phyloP scores from a whole-genome alignment of 2,888 invertebrate genomes.

The Aricia artaxerxes region DNA sequence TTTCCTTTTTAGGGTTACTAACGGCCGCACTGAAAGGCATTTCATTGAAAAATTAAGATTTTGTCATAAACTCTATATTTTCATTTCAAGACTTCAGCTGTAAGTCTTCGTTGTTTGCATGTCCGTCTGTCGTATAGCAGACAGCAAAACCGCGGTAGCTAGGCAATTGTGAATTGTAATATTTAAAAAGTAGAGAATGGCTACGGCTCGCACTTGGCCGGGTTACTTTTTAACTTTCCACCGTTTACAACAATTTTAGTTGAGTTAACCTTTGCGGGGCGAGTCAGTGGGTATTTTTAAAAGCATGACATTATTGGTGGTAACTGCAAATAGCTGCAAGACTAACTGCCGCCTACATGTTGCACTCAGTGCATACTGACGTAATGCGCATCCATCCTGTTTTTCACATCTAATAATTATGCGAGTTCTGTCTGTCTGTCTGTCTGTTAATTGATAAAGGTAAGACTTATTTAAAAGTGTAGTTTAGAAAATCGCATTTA shows the following conservation, averaged over 20 bases:
- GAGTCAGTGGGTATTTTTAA: conserved; percentile 24
- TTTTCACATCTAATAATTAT: conserved; percentile 32
- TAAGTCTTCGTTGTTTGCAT: too few species aligned
- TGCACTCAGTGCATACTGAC: conserved; percentile 44
- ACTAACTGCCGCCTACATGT: conserved; percentile 42
- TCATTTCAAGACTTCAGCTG: too few species aligned
- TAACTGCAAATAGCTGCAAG: conserved; percentile 34
- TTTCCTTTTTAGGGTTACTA: background rate
- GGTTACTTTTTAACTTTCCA: background rate
- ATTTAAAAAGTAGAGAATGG: too few species aligned
- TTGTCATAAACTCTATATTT: too few species aligned
- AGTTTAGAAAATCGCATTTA: background rate
- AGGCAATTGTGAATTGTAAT: too few species aligned
- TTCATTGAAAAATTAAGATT: too few species aligned
- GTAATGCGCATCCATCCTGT: conserved; percentile 42
- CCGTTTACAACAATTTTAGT: background rate
- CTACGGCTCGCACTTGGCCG: background rate
- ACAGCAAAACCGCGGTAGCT: too few species aligned
- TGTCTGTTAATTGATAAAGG: background rate
- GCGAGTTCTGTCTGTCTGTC: background rate
- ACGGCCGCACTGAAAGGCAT: too few species aligned
- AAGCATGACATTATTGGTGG: conserved; percentile 19
- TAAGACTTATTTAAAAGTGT: background rate
- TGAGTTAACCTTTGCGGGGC: background rate
- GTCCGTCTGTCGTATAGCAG: too few species aligned